Evolutionary conservation across 2,888 invertebrate species (phyloP).

Genomic region (Proisotoma minuta): DNA sequence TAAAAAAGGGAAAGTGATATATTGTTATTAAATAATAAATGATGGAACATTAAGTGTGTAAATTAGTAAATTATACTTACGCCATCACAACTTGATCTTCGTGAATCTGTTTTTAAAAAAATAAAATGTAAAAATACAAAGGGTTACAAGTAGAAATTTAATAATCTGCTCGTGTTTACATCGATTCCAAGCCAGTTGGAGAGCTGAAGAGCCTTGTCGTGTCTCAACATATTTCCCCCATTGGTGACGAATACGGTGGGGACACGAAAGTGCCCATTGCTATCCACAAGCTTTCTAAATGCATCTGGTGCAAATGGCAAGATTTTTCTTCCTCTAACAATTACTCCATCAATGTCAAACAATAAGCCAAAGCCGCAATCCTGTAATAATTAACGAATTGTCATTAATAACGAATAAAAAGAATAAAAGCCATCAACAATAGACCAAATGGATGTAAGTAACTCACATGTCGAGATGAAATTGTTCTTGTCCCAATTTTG

Average conservation of each 20-base stretch:
- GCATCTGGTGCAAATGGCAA: conserved; percentile 59
- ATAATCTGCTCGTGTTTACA: no score
- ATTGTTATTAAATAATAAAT: no score
- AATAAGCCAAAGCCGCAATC: conserved; percentile 57
- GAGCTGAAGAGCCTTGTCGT: conserved; percentile 59
- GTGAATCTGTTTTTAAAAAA: conserved; percentile 53
- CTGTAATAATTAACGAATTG: neutral
- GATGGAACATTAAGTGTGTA: no score
- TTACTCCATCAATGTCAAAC: conserved; percentile 65
- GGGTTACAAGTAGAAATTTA: neutral
- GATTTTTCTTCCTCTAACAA: conserved; percentile 59
- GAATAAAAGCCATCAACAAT: neutral
- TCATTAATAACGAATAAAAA: neutral
- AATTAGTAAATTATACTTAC: no score
- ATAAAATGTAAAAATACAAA: neutral
- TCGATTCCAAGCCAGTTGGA: conserved; percentile 59
- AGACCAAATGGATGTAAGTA: neutral
- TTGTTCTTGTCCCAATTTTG: neutral
- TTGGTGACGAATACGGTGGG: conserved; percentile 64
- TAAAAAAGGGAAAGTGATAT: no score
- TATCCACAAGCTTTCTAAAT: conserved; percentile 56
- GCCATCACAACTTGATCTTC: conserved; percentile 63
- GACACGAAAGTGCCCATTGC: conserved; percentile 57
- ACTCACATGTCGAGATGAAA: neutral
- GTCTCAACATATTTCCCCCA: conserved; percentile 60